Conservation (phyloP, 2,888 invertebrate genomes). For the Ptychoptera albimana region DNA sequence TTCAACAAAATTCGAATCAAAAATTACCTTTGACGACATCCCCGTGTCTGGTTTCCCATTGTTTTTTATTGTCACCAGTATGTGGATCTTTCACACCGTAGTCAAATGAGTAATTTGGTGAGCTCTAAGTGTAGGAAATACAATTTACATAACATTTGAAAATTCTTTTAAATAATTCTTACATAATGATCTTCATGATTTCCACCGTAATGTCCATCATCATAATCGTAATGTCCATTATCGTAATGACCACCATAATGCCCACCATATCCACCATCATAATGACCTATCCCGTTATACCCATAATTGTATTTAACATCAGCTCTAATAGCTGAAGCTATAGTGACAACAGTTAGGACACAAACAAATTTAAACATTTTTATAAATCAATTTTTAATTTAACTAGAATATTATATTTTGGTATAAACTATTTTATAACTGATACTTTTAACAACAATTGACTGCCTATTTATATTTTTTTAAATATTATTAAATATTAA, state of each 20-base stretch:
- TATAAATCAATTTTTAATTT: no score
- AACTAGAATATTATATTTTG: no score
- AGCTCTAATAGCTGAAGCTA: no score
- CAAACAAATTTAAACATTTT: no score
- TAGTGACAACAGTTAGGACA: no score
- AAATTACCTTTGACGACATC: constrained; percentile 25
- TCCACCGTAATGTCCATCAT: constrained; percentile 15
- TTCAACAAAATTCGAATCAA: background rate
- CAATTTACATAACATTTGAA: background rate
- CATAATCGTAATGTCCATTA: constrained; percentile 11
- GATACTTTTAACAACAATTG: no score
- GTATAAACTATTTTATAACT: no score
- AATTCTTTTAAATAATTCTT: background rate
- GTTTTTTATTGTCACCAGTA: constrained; percentile 23
- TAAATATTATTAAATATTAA: no score
- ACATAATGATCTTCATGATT: constrained; percentile 5
- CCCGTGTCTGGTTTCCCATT: constrained; percentile 27
- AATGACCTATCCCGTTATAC: no score
- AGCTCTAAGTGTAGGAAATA: constrained; percentile 13
- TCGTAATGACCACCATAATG: background rate
- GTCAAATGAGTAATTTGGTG: constrained; percentile 21
- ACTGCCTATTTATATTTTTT: no score
- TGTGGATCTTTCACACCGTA: constrained; percentile 23
- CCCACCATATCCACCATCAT: no score
- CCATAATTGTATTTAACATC: no score